Evolutionary conservation across 2,888 invertebrate species (phyloP).

Genomic region (Aphidoletes aphidimyza): DNA sequence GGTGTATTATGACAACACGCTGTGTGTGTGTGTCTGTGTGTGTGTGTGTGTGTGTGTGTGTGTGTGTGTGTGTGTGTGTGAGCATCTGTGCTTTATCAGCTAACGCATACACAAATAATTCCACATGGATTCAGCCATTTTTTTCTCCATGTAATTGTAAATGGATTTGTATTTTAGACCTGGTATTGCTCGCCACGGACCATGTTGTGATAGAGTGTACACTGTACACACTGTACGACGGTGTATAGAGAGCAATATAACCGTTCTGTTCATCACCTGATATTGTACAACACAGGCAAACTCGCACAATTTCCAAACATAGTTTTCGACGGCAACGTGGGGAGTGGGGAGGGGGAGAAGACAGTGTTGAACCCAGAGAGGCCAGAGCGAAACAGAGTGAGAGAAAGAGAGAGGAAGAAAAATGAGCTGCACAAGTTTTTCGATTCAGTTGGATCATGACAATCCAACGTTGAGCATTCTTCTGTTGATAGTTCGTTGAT

Average conservation of each 20-base stretch:
- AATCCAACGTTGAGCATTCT: too few species aligned
- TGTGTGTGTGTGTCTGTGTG: background rate
- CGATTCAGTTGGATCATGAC: too few species aligned
- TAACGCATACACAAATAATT: constrained; percentile 7
- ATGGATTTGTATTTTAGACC: constrained; percentile 4
- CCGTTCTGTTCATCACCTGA: background rate
- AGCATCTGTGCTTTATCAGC: background rate
- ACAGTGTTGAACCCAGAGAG: too few species aligned
- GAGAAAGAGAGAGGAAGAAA: background rate
- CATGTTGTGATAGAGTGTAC: background rate
- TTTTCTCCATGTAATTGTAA: background rate
- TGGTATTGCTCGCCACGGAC: background rate
- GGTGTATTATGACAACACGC: too few species aligned
- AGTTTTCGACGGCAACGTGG: too few species aligned
- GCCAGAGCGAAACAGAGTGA: too few species aligned
- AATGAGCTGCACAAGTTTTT: background rate
- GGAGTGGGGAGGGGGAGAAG: too few species aligned
- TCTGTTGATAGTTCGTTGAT: too few species aligned
- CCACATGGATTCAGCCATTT: background rate
- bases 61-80: background rate
- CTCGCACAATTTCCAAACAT: too few species aligned
- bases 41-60: background rate
- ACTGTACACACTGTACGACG: too few species aligned
- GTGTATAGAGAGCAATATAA: background rate
- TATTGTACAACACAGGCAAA: background rate